Conservation (phyloP, 2,888 invertebrate species). For the Synanthedon vespiformis region DNA sequence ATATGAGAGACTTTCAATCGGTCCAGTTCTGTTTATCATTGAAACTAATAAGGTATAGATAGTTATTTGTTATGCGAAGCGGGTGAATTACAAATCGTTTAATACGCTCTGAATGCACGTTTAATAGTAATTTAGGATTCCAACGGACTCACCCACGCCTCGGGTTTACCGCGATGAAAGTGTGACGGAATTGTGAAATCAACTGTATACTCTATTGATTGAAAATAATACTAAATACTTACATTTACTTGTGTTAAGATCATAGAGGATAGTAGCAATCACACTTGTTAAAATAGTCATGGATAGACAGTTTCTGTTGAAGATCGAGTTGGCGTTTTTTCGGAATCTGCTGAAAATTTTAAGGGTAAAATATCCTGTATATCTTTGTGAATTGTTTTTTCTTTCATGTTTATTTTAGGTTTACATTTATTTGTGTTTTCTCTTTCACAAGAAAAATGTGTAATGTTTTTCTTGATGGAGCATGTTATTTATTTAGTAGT, state of each 20-base stretch:
- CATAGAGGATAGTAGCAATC: no score
- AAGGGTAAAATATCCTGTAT: background rate
- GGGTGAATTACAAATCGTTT: conserved; percentile 1
- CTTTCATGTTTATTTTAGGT: no score
- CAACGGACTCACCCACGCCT: conserved; percentile 13
- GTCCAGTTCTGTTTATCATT: no score
- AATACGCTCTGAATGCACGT: conserved; percentile 9
- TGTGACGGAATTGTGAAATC: conserved; percentile 46
- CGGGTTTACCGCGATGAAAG: conserved; percentile 27
- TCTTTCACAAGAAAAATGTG: no score
- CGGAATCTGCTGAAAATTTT: conserved; percentile 24
- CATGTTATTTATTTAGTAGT: no score
- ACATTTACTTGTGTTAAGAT: no score
- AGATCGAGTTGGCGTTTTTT: conserved; percentile 33
- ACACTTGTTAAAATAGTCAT: conserved; percentile 9
- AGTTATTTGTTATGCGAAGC: background rate
- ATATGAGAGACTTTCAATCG: background rate
- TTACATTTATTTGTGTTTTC: no score
- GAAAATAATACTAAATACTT: conserved; percentile 10
- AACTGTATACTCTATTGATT: conserved; percentile 15
- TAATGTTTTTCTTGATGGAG: no score
- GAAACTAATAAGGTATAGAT: no score
- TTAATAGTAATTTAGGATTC: conserved; percentile 20
- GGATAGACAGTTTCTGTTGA: conserved; percentile 21
- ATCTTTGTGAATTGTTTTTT: no score